A percentile compares a stretch with the other conserved stretches of the same genome.
Evolutionary conservation across 2,888 invertebrate species (phyloP).

Genomic region (Drosophila paramelanica): DNA sequence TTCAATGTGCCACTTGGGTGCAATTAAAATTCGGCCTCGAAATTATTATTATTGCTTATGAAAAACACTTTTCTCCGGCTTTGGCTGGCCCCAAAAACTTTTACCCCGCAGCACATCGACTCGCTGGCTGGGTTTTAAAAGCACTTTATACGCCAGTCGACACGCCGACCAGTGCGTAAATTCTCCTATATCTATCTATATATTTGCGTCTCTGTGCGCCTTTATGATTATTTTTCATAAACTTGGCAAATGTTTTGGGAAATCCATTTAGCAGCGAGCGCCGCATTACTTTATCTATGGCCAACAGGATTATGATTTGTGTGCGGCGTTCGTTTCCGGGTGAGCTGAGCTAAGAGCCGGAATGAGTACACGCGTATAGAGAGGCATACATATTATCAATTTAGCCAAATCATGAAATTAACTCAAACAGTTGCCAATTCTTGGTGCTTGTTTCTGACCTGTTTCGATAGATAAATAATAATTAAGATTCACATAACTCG

Average conservation of each 20-base stretch:
- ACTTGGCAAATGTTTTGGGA: slow-evolving; percentile 80
- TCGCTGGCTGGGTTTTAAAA: slow-evolving; percentile 75
- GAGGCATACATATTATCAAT: slow-evolving; percentile 36
- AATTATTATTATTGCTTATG: slow-evolving; percentile 79
- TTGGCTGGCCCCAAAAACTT: slow-evolving; percentile 47
- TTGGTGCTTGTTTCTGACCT: background rate
- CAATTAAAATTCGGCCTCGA: slow-evolving; percentile 82
- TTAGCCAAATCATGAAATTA: slow-evolving; percentile 38
- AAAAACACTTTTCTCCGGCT: slow-evolving; percentile 73
- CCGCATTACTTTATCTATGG: slow-evolving; percentile 77
- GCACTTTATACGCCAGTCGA: slow-evolving; percentile 77
- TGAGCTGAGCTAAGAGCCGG: slow-evolving; percentile 24
- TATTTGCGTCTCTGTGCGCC: slow-evolving; percentile 26
- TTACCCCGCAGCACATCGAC: slow-evolving; percentile 59
- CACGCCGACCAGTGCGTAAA: slow-evolving; percentile 65
- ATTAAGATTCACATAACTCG: too few species aligned
- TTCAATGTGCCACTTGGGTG: slow-evolving; percentile 81
- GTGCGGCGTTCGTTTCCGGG: slow-evolving; percentile 35
- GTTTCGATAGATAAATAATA: slow-evolving; percentile 25
- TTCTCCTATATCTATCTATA: slow-evolving; percentile 36
- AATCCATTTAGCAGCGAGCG: slow-evolving; percentile 79
- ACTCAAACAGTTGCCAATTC: slow-evolving; percentile 40
- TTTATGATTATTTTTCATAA: slow-evolving; percentile 79
- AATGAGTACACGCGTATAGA: slow-evolving; percentile 18
- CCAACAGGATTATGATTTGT: slow-evolving; percentile 74